Base-by-base conservation (phyloP, 1,140 invertebrate species). In the Dysdera silvatica region DNA sequence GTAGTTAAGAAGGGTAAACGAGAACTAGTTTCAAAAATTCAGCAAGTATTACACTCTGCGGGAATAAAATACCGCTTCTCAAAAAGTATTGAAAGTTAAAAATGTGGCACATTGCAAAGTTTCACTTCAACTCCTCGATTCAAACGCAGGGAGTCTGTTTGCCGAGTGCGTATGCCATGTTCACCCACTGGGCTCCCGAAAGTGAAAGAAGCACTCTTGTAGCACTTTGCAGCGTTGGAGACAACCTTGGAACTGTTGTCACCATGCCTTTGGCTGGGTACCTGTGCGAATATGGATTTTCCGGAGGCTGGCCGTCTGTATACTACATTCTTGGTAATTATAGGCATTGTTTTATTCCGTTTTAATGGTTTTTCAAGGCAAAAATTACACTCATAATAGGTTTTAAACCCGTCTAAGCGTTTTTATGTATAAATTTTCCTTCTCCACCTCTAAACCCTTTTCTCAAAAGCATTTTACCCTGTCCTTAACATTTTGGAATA, bases 241-340 rank as follows among this genome's bases (percentile, higher is more conserved):
- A 51, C 59, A 72, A 71, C 57, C 70, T 76, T 61, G 74, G 74
- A 8, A 71, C 69, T 7, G 70, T 73, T 2, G 12, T 75, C 2
- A 65, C 67, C 12, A 49, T 72, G 48, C 69, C 72, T n/a, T 24
- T 74, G 3, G 60, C 71, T 16, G 74, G 70, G 6, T 61, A 68
- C 12, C 61, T 75, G 35, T 80, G 80, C 54, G 61, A 67, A 16
- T 67, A 69, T 52, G 62, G 64, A 18, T 66, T 67, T 3, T 85
- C 35, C 12, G 57, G 54, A 31, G 68, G 87, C 26, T 90, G 87
- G 87, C 80, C 81, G 37, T 82, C 81, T 70, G 84, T 86, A 1
- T 89, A 85, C 72, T 88, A 88, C 64, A 77, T 85, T 20, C 83
- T 84, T 6, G 87, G 83, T 67, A 79, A 77, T 33, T n/a, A n/a